These are phyloP conservation scores for Calliscelio sp. DNA, from an alignment of 2,888 invertebrate genomes.

Conservation along the genomic window DNA sequence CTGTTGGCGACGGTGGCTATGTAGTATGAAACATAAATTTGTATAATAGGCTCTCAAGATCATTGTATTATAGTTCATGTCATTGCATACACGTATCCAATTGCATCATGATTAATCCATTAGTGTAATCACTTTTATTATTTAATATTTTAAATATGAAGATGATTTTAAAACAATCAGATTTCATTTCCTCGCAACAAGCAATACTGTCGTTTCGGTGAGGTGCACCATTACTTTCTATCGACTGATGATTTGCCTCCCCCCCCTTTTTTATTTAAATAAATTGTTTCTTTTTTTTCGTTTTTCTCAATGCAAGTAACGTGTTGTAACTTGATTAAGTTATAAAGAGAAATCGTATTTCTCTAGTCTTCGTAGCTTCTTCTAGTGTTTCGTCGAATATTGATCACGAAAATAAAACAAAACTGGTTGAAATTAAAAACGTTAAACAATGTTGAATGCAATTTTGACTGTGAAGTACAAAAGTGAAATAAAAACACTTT, in stretches of 20 bases:
- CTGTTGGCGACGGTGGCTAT: constrained; percentile 96
- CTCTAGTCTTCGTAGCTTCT: constrained; percentile 30
- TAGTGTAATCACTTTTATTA: constrained; percentile 80
- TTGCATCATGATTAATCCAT: constrained; percentile 80
- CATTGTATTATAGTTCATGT: constrained; percentile 86
- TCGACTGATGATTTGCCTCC: too few relatives aligned
- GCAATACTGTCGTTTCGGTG: constrained; percentile 39
- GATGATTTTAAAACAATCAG: constrained; percentile 79
- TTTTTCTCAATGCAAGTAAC: constrained; percentile 7
- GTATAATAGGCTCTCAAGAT: constrained; percentile 82
- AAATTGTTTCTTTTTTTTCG: neutral
- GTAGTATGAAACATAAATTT: constrained; percentile 81
- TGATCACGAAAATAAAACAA: neutral
- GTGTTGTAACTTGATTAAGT: constrained; percentile 24
- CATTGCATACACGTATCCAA: constrained; percentile 83
- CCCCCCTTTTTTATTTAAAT: constrained; percentile 6
- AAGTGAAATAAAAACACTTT: constrained; percentile 66
- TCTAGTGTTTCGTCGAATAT: constrained; percentile 18
- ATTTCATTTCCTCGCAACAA: constrained; percentile 48
- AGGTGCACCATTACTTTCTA: constrained; percentile 32
- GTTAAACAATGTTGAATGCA: constrained; percentile 54
- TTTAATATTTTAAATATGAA: constrained; percentile 78
- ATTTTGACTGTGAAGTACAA: constrained; percentile 70
- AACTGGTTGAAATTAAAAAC: constrained; percentile 45
- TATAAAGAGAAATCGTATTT: constrained; percentile 18